Evolutionary conservation across 2,888 invertebrate genomes (phyloP).

Genomic region (Melanargia galathea): DNA sequence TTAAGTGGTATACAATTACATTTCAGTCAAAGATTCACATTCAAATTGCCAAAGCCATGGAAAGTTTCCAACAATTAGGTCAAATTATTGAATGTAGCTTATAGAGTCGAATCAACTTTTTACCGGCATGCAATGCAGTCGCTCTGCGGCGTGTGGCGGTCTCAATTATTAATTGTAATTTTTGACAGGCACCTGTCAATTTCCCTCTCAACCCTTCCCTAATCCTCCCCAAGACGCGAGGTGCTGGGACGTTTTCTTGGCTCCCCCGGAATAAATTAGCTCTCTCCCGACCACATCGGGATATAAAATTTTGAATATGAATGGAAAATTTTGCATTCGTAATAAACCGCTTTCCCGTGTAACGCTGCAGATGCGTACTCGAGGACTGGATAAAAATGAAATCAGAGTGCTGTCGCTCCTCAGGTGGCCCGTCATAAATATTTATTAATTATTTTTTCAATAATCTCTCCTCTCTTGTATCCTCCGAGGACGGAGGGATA

Average conservation of each 20-base stretch:
- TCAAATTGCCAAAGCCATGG: neutral
- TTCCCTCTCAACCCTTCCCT: constrained; percentile 78
- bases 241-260: constrained; percentile 72
- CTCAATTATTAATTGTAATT: constrained; percentile 82
- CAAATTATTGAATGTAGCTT: constrained; percentile 8
- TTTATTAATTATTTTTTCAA: constrained; percentile 83
- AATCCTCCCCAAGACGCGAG: constrained; percentile 79
- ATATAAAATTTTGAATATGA: constrained; percentile 96
- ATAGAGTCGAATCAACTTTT: constrained; percentile 8
- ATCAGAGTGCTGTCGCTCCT: constrained; percentile 68
- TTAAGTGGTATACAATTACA: neutral
- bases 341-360: constrained; percentile 87
- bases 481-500: constrained; percentile 77
- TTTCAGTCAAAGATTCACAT: neutral
- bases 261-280: constrained; percentile 89
- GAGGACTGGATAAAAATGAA: constrained; percentile 74
- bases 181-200: constrained; percentile 82
- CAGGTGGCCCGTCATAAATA: constrained; percentile 81
- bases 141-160: constrained; percentile 54
- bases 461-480: constrained; percentile 77
- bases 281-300: constrained; percentile 85
- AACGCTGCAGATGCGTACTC: constrained; percentile 75
- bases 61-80: constrained; percentile 5
- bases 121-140: constrained; percentile 22
- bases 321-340: constrained; percentile 93